phyloP scores from a whole-genome alignment of 2,113 vertebrate species.

The Cochlearius cochlearius region DNA sequence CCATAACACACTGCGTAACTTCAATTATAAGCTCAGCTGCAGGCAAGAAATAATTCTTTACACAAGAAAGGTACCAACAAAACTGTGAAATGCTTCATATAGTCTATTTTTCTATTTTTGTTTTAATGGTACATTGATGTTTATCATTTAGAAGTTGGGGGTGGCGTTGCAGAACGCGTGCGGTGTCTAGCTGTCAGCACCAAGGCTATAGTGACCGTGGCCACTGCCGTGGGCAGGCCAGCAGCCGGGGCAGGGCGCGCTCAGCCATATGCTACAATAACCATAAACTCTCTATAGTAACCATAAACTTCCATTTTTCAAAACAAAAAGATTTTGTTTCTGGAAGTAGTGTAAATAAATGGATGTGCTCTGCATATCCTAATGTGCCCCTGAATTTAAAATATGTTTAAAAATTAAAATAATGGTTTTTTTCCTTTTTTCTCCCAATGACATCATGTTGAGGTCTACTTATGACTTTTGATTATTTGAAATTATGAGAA shows the following conservation, averaged over 20 bases:
- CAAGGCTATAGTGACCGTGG: slow-evolving; percentile 63
- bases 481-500: not conserved
- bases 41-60: not conserved
- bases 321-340: fast-evolving
- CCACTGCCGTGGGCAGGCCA: no score
- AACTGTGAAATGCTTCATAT: not conserved
- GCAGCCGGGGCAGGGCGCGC: not conserved
- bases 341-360: fast-evolving
- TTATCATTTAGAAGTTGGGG: no score
- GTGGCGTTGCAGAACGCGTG: no score
- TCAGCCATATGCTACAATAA: no score
- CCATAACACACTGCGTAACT: not conserved
- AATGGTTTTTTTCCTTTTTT: fast-evolving
- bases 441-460: fast-evolving
- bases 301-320: no score
- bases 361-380: fast-evolving
- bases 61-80: not conserved
- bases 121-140: fast-evolving
- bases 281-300: fast-evolving
- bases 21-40: not conserved
- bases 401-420: not conserved
- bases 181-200: slow-evolving; percentile 35
- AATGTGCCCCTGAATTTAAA: no score
- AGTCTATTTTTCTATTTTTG: not conserved
- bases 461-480: not conserved